Evolutionary conservation across 1,140 invertebrate genomes (phyloP), one percentile per base, ranked within the genome.

Genomic region (Latrodectus geometricus): DNA sequence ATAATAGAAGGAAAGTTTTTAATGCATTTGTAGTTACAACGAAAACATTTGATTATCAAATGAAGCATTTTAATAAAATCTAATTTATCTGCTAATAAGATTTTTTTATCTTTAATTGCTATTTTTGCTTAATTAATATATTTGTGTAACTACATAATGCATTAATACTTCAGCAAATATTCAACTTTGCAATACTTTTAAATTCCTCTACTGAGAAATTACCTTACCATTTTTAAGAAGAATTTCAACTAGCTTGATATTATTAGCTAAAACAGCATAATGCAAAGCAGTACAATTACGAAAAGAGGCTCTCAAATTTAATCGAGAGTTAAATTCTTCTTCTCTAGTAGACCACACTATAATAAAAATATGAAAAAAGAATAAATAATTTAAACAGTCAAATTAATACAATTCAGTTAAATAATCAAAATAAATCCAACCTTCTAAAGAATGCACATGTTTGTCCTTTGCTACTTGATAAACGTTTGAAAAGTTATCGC

Each of bases 241-340:
- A 1, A 90, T 15, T 86, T 90, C 89, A 15, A 93, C 90, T 76
- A 94, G 93, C 20, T 92, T 92, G 23, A 92, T 89, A 89, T 95
- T 94, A 91, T 97, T 94, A 15, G 93, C 92, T 52, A 98, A 91
- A 68, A 95, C 95, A 20, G 96, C 96, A 93, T 98, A 98, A 91
- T 98, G 97, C 68, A 98, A 92, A 69, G 96, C 94, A 77, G 97
- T 97, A 91, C 96, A 97, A 21, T 96, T 96, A 87, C 94, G 92
- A 90, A 96, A 98, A 12, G 93, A 94, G 0, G 95, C 95, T 89
- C 93, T 92, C 87, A 92, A 94, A 89, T 95, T 96, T 83, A 97
- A 92, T 48, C 92, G 90, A 88, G 94, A 92, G 89, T 93, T 95
- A 91, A 97, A 98, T 90, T 97, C 95, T 69, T 95, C 94, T 89